phyloP scores from a whole-genome alignment of 2,113 vertebrate genomes.

The Tauraco erythrolophus region DNA sequence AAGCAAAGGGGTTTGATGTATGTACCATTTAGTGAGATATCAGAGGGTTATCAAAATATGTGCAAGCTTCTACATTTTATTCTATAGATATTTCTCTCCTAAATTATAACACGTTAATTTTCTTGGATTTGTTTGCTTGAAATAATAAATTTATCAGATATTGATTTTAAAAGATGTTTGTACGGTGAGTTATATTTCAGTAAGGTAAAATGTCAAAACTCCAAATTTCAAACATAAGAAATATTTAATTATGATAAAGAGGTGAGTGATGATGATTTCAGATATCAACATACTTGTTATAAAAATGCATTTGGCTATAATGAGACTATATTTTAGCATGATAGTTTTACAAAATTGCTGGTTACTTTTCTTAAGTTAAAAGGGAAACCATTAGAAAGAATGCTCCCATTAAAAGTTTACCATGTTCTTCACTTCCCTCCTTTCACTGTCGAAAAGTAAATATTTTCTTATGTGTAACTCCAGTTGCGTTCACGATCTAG shows the following conservation, averaged over 20 bases:
- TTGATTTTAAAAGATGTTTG: fast-evolving
- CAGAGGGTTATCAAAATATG: neutral
- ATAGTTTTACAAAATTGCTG: neutral
- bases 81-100: neutral
- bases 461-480: neutral
- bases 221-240: neutral
- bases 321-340: neutral
- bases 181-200: neutral
- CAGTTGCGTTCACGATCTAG: neutral
- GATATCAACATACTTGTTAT: fast-evolving
- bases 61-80: neutral
- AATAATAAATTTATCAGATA: neutral
- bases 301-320: neutral
- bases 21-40: neutral
- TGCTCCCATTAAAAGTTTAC: neutral
- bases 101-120: neutral
- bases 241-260: neutral
- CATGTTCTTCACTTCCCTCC: neutral
- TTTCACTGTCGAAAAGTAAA: neutral
- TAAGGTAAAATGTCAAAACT: neutral
- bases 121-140: neutral
- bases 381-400: neutral
- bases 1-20: fast-evolving
- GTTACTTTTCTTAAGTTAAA: neutral
- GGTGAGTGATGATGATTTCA: neutral